Conservation (phyloP, 2,113 vertebrate genomes). For the Poicephalus meyeri region DNA sequence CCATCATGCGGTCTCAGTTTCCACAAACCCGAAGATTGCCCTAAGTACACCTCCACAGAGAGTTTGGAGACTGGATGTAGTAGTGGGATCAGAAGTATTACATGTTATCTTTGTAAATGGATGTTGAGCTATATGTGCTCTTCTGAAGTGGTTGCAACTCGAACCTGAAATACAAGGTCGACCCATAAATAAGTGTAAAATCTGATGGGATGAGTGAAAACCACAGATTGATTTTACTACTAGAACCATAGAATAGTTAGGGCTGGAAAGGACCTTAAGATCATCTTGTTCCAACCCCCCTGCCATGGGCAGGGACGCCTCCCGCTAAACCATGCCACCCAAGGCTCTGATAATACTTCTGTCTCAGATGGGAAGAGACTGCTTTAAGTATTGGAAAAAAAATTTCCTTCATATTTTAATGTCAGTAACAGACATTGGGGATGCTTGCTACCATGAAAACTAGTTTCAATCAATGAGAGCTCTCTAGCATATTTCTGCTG, state of each 20-base stretch:
- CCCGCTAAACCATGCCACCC: too few species aligned
- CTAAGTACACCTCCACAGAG: rapidly evolving
- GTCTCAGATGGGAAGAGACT: neutral
- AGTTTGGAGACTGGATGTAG: neutral
- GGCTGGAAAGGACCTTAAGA: too few species aligned
- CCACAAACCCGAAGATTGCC: neutral
- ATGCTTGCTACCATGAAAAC: neutral
- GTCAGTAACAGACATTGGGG: neutral
- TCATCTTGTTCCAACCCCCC: too few species aligned
- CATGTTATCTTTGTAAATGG: neutral
- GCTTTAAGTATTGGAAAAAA: neutral
- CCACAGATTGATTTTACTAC: neutral
- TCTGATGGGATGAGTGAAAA: neutral
- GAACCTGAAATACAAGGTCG: neutral
- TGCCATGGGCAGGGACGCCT: too few species aligned
- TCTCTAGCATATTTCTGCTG: slow-evolving; percentile 1
- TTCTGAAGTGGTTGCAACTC: neutral
- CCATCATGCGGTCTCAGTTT: neutral
- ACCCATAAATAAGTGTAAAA: neutral
- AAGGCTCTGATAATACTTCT: neutral
- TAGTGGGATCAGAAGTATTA: neutral
- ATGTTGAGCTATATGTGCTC: neutral
- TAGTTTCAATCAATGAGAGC: neutral
- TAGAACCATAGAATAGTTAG: too few species aligned
- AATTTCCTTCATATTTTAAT: neutral